These are phyloP conservation scores for Calameuta filiformis DNA, from an alignment of 2,888 invertebrate genomes.

Conservation along the genomic window DNA sequence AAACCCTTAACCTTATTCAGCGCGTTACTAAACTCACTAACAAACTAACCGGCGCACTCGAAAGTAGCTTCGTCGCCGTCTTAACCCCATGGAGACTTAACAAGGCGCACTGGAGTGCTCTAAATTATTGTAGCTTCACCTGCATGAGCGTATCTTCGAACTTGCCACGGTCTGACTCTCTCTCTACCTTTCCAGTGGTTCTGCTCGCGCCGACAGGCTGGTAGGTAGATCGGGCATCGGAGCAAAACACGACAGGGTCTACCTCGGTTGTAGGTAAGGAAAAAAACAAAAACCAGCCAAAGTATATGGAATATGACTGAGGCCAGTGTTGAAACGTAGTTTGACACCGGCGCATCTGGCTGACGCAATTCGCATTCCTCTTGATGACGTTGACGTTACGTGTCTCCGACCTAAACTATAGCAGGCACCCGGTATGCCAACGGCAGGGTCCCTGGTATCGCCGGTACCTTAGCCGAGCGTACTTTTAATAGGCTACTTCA, in stretches of 20 bases:
- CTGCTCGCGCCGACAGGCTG: not conserved
- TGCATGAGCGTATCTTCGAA: constrained; percentile 8
- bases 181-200: not conserved
- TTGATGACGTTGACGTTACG: not conserved
- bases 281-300: not conserved
- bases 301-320: not conserved
- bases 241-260: not conserved
- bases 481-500: constrained; percentile 29
- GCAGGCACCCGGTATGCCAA: not conserved
- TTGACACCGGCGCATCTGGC: constrained; percentile 6
- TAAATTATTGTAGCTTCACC: constrained; percentile 39
- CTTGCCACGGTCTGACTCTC: not conserved
- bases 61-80: constrained; percentile 45
- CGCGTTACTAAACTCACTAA: constrained; percentile 50
- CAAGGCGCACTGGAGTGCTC: constrained; percentile 49
- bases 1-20: constrained; percentile 53
- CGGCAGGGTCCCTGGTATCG: not conserved
- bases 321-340: constrained; percentile 7
- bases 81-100: constrained; percentile 54
- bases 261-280: not conserved
- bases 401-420: not conserved
- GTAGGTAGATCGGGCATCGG: not conserved
- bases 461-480: constrained; percentile 14
- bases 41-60: constrained; percentile 51
- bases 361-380: not conserved